Conservation (phyloP, 2,797 vertebrate species). For the Fringilla coelebs region DNA sequence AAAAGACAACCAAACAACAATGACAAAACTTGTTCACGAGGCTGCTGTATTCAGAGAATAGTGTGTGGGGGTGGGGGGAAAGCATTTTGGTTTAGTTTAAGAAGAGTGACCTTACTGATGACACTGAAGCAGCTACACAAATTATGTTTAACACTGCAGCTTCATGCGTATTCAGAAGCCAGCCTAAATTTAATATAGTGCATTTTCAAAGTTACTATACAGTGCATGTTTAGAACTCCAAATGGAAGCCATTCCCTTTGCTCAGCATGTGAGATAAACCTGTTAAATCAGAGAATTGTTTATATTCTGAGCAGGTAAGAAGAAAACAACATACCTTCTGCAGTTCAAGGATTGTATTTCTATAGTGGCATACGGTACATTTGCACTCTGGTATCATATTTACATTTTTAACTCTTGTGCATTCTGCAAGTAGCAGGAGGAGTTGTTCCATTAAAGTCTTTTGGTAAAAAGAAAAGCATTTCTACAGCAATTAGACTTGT, state of each 20-base stretch:
- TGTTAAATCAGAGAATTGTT: slow-evolving; percentile 40
- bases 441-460: neutral
- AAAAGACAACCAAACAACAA: neutral
- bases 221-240: neutral
- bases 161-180: slow-evolving; percentile 19
- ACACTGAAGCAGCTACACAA: neutral
- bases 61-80: fast-evolving
- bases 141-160: neutral
- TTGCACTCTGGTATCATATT: neutral
- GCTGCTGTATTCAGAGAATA: neutral
- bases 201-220: neutral
- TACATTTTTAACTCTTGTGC: neutral
- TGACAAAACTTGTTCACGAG: neutral
- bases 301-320: slow-evolving; percentile 54
- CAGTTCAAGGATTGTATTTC: slow-evolving; percentile 1
- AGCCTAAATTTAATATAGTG: neutral
- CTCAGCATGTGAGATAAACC: neutral
- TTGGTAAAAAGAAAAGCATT: neutral
- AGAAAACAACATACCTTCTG: neutral
- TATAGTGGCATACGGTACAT: neutral
- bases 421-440: neutral
- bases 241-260: slow-evolving; percentile 18
- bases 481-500: neutral
- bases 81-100: neutral
- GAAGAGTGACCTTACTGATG: neutral